Conservation (phyloP, 2,888 invertebrate genomes). For the Dorcus parallelipipedus region DNA sequence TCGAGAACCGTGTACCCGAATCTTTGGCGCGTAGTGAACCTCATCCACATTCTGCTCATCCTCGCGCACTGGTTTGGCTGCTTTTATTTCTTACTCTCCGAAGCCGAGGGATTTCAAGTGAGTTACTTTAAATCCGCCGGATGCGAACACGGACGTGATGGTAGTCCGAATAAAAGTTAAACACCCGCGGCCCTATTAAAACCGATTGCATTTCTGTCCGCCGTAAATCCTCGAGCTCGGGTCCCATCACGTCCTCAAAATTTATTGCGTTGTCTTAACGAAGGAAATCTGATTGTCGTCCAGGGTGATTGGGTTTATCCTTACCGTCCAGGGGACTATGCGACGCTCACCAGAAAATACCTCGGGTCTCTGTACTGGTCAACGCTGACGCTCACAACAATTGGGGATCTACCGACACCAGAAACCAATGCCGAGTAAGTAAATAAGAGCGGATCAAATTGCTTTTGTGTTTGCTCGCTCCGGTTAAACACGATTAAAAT, state of each 20-base stretch:
- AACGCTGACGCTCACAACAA: constrained; percentile 90
- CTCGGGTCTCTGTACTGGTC: constrained; percentile 96
- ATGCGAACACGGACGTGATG: background rate
- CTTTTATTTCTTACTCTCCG: constrained; percentile 92
- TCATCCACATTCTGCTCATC: constrained; percentile 91
- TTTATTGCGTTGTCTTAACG: background rate
- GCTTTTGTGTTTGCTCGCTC: too few species aligned
- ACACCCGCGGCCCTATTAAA: background rate
- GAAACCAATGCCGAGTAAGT: constrained; percentile 97
- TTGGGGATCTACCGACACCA: constrained; percentile 93
- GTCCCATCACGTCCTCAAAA: background rate
- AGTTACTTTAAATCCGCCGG: constrained; percentile 28
- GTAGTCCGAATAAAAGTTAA: background rate
- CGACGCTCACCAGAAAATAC: constrained; percentile 87
- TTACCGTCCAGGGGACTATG: constrained; percentile 82
- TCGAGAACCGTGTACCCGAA: constrained; percentile 94
- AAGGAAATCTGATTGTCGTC: constrained; percentile 9
- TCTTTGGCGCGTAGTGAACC: constrained; percentile 91
- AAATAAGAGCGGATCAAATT: constrained; percentile 6
- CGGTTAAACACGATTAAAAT: too few species aligned
- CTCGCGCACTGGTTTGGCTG: constrained; percentile 98
- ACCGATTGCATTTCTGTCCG: background rate
- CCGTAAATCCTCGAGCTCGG: background rate
- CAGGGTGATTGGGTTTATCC: constrained; percentile 90
- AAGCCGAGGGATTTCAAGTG: constrained; percentile 82